Evolutionary conservation across 2,888 invertebrate genomes (phyloP).

Genomic region (Yponomeuta plumbellus): DNA sequence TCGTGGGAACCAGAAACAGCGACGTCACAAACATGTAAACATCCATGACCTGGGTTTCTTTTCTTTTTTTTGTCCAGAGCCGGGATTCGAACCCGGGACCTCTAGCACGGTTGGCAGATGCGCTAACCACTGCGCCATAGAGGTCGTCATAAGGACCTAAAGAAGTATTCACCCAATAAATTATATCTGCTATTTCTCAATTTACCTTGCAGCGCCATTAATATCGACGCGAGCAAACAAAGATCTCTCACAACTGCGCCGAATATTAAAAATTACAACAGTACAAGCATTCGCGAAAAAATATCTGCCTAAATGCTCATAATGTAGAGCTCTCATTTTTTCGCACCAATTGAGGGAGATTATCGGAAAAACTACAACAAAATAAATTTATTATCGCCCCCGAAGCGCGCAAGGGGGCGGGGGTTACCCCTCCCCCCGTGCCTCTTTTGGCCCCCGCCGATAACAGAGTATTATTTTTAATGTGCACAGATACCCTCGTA

Average conservation of each 20-base stretch:
- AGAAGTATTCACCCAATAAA: too few species aligned
- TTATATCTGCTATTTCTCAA: not conserved
- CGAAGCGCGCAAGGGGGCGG: conserved; percentile 23
- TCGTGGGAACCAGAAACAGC: too few species aligned
- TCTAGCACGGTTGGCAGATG: too few species aligned
- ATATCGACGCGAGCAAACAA: not conserved
- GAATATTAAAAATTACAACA: not conserved
- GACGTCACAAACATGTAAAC: too few species aligned
- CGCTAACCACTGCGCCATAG: too few species aligned
- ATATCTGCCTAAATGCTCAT: not conserved
- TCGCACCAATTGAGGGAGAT: conserved; percentile 67
- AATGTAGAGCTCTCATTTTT: conserved; percentile 71
- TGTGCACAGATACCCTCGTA: conserved; percentile 27
- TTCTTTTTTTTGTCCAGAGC: too few species aligned
- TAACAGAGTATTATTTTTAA: conserved; percentile 56
- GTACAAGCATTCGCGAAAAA: not conserved
- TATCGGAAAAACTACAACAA: conserved; percentile 73
- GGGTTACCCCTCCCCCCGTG: conserved; percentile 24
- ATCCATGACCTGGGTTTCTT: too few species aligned
- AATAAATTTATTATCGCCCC: conserved; percentile 68
- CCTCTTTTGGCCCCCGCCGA: conserved; percentile 22
- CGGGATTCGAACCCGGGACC: too few species aligned
- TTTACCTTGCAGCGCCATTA: not conserved
- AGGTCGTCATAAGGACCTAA: too few species aligned
- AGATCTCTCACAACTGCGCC: not conserved